Percentiles rank a stretch among this genome's conserved stretches.
Evolutionary conservation across 2,797 vertebrate genomes (phyloP).

Genomic region (Spea hammondii): DNA sequence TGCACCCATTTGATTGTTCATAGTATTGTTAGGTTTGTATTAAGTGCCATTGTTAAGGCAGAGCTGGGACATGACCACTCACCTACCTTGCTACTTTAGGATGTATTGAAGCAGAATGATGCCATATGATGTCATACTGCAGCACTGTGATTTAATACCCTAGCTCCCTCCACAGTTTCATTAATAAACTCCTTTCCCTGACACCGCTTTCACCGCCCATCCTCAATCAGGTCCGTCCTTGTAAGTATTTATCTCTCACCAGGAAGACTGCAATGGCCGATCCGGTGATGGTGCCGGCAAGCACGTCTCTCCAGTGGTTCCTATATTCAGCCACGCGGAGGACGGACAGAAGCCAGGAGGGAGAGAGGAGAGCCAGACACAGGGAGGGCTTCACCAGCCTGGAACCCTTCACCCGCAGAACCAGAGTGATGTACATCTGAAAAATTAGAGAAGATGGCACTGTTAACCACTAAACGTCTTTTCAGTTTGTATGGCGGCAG

Average conservation of each 20-base stretch:
- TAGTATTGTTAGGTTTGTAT: too few species aligned
- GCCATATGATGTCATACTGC: too few species aligned
- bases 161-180: too few species aligned
- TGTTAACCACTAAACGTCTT: too few species aligned
- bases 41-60: too few species aligned
- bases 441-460: background rate
- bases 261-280: conserved; percentile 85
- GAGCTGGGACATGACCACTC: too few species aligned
- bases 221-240: background rate
- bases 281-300: conserved; percentile 84
- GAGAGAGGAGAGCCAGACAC: conserved; percentile 79
- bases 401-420: conserved; percentile 84
- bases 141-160: too few species aligned
- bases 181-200: background rate
- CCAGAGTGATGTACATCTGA: conserved; percentile 88
- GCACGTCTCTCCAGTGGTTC: conserved; percentile 87
- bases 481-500: too few species aligned
- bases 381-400: conserved; percentile 84
- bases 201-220: too few species aligned
- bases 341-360: conserved; percentile 85
- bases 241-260: conserved; percentile 64
- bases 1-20: too few species aligned
- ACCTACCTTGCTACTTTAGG: too few species aligned
- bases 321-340: conserved; percentile 86
- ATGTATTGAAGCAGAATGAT: too few species aligned